phyloP scores from a whole-genome alignment of 2,797 vertebrate species.

The Ptychobarbus kaznakovi region DNA sequence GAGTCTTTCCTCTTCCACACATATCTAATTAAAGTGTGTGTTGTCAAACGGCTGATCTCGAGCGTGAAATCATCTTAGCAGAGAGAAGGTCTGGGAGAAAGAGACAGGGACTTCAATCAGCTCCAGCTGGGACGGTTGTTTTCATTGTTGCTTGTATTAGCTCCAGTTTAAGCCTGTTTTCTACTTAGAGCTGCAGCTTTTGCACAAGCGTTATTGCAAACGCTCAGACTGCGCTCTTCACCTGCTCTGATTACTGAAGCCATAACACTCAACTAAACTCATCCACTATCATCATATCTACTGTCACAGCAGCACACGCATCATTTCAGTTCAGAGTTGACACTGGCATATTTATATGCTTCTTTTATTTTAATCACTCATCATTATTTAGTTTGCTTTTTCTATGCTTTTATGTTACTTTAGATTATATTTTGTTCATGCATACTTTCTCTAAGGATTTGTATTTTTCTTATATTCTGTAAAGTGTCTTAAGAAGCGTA shows the following conservation, averaged over 20 bases:
- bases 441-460: background rate
- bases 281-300: background rate
- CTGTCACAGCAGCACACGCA: background rate
- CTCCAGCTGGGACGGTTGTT: constrained; percentile 82
- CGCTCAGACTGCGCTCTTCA: constrained; percentile 83
- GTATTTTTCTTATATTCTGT: background rate
- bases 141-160: constrained; percentile 84
- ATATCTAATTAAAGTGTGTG: constrained; percentile 86
- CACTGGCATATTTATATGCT: background rate
- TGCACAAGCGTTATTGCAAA: constrained; percentile 82
- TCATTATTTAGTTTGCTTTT: background rate
- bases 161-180: constrained; percentile 94
- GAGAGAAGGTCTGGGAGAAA: constrained; percentile 65
- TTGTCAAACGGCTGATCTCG: constrained; percentile 79
- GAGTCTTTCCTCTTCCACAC: constrained; percentile 63
- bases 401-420: background rate
- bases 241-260: constrained; percentile 76
- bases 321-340: background rate
- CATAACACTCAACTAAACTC: constrained; percentile 3
- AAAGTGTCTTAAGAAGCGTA: background rate
- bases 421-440: background rate
- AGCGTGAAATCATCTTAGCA: constrained; percentile 87
- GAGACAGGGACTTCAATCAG: constrained; percentile 80
- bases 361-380: background rate
- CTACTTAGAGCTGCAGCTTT: constrained; percentile 86